Conservation (phyloP, 2,797 vertebrate species). For the Arvicola amphibius region DNA sequence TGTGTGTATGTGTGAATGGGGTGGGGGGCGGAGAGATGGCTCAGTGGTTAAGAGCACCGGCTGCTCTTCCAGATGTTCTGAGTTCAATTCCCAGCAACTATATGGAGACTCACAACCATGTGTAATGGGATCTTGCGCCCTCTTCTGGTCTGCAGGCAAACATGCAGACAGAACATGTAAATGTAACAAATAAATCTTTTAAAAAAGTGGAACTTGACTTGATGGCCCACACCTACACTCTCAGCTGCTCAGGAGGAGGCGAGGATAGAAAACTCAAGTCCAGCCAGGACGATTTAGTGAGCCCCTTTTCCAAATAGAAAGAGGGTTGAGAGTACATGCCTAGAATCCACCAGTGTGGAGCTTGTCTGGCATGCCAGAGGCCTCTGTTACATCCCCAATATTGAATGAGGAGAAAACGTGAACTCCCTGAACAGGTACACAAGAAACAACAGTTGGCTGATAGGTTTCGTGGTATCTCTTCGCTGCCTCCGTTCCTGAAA, state of each 20-base stretch:
- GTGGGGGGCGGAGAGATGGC: too few species aligned
- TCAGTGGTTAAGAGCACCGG: too few species aligned
- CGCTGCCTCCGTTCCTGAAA: not conserved
- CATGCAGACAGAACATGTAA: too few species aligned
- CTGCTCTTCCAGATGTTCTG: too few species aligned
- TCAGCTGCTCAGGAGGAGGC: not conserved
- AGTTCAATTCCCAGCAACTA: too few species aligned
- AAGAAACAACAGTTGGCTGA: not conserved
- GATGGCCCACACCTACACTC: not conserved
- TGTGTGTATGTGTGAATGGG: too few species aligned
- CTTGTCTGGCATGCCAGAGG: too few species aligned
- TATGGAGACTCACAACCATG: too few species aligned
- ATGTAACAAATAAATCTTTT: too few species aligned
- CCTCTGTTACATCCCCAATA: not conserved
- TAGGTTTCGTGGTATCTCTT: not conserved
- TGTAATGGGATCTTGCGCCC: too few species aligned
- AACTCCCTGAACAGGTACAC: not conserved
- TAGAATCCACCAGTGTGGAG: too few species aligned
- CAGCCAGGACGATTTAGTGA: not conserved
- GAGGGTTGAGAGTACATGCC: not conserved
- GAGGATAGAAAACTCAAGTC: not conserved
- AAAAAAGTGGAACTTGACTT: not conserved
- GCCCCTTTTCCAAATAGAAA: not conserved
- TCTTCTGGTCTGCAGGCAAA: too few species aligned
- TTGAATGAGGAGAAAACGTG: not conserved